Evolutionary conservation across 2,888 invertebrate species (phyloP), one percentile per base, ranked within the genome.

Genomic region (Hemaris fuciformis): DNA sequence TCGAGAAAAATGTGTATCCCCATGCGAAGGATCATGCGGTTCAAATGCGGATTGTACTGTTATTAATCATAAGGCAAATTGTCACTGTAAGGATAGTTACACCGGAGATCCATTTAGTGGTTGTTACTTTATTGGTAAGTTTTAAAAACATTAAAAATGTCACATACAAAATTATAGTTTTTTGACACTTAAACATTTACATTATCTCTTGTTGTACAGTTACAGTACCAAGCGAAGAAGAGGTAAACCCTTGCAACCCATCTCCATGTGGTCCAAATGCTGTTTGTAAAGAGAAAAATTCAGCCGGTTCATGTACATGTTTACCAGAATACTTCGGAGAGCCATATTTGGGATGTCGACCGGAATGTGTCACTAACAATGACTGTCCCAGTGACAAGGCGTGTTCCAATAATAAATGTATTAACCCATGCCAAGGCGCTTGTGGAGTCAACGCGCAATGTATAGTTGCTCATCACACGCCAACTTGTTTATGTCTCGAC

Each of bases 211-310:
- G 61, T 63, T 63, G 61, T 76, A 65, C 90, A 94, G 94, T 93
- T 67, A 87, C 93, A 31, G 89, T 91, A 68, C 90, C 94, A 66
- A 95, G 94, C 80, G 95, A 94, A 80, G 94, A 94, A 70, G 95
- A 94, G 87, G 87, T 90, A 41, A 94, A 95, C 77, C 97, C 97
- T 15, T 98, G 98, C 81, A 95, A 96, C 82, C 97, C 97, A 38
- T 96, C 96, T 34, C 97, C 97, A 2, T 98, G 98, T 80, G 98
- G 98, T 31, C 95, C 96, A 10, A 98, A 98, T 83, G 95, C 98
- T 10, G 77, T 96, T 63, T 98, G 98, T 79, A 96, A 95, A 79
- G 97, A 96, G 85, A 94, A 95, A 71, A 96, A 96, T 81, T 96
- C 95, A 34, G 97, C 96, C 18, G 97, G 97, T 58, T 96, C 97